Conservation (phyloP, 2,797 vertebrate genomes). For the Margarornis squamiger region DNA sequence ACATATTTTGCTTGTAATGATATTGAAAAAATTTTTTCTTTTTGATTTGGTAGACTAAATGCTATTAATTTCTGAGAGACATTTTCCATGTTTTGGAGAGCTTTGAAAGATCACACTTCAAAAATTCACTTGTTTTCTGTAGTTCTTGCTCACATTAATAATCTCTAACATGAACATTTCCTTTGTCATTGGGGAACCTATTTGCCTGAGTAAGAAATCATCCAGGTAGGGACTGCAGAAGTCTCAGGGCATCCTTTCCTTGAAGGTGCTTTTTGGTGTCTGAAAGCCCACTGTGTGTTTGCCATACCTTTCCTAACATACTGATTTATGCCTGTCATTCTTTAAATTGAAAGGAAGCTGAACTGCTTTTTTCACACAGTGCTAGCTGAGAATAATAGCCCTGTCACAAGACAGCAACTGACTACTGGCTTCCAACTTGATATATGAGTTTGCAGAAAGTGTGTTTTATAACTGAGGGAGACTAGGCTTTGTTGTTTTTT, state of each 20-base stretch:
- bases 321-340: slow-evolving; percentile 21
- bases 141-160: not conserved
- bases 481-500: not conserved
- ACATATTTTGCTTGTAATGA: not conserved
- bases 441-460: not conserved
- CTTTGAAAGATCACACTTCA: not conserved
- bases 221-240: not conserved
- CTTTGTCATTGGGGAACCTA: not conserved
- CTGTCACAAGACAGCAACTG: not conserved
- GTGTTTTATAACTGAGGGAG: not conserved
- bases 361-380: slow-evolving; percentile 11
- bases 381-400: slow-evolving; percentile 34
- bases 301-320: not conserved
- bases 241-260: not conserved
- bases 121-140: slow-evolving; percentile 6
- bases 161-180: not conserved
- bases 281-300: not conserved
- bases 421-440: not conserved
- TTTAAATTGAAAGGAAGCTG: slow-evolving; percentile 23
- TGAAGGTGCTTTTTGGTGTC: not conserved
- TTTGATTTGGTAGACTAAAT: not conserved
- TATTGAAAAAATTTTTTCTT: not conserved
- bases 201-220: not conserved
- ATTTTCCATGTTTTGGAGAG: not conserved
- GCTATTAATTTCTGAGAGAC: not conserved